phyloP scores from a whole-genome alignment of 1,140 invertebrate genomes.

The Argopecten irradians region DNA sequence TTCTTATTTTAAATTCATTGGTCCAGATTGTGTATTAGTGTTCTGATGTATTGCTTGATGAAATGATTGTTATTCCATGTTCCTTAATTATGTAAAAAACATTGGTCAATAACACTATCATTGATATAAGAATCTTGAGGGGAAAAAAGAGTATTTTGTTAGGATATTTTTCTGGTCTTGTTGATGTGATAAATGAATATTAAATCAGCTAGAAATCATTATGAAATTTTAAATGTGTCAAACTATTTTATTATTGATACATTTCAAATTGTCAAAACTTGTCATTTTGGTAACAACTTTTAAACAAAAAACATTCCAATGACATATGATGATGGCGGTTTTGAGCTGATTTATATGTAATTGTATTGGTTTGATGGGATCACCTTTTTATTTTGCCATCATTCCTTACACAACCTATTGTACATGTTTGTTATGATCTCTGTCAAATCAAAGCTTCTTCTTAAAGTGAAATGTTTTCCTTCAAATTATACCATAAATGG shows the following conservation, averaged over 20 bases:
- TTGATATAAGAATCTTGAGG: too few relatives aligned
- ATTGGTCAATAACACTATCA: too few relatives aligned
- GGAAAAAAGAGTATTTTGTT: background rate
- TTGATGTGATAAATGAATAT: background rate
- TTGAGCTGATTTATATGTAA: background rate
- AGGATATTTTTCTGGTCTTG: background rate
- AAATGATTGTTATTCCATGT: too few relatives aligned
- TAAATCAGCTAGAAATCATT: background rate
- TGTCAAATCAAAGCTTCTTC: background rate
- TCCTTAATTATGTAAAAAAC: too few relatives aligned
- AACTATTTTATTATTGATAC: background rate
- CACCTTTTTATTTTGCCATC: background rate
- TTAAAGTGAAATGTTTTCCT: background rate
- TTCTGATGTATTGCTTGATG: too few relatives aligned
- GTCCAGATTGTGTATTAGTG: too few relatives aligned
- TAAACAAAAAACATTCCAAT: background rate
- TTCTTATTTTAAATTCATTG: too few relatives aligned
- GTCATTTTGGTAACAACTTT: background rate
- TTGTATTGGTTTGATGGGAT: background rate
- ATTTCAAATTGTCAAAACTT: too few relatives aligned
- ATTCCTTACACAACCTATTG: background rate
- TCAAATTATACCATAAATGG: background rate
- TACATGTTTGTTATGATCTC: background rate
- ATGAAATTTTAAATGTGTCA: background rate
- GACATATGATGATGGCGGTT: background rate